These are phyloP conservation scores for Slavum lentiscoides DNA, from an alignment of 2,888 invertebrate genomes.

Conservation along the genomic window DNA sequence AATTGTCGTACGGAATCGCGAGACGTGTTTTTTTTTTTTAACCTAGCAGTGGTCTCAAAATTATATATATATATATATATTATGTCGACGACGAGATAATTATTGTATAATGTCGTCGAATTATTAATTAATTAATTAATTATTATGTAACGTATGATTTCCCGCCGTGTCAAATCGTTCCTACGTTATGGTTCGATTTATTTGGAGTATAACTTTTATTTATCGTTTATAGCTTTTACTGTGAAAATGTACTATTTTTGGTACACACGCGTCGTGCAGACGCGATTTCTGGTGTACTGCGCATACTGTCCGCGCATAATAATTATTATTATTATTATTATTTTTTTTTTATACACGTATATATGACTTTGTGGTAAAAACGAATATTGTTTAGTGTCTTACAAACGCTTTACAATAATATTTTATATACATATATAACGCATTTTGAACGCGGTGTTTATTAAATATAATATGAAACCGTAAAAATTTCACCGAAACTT, in stretches of 20 bases:
- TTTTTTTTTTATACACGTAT: no score
- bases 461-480: background rate
- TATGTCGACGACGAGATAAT: slow-evolving; percentile 6
- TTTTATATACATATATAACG: background rate
- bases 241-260: background rate
- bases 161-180: slow-evolving; percentile 52
- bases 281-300: no score
- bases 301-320: background rate
- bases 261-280: background rate
- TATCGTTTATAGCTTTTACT: slow-evolving; percentile 19
- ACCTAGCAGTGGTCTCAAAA: slow-evolving; percentile 41
- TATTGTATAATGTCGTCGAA: background rate
- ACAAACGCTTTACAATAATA: slow-evolving; percentile 1
- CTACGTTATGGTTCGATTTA: slow-evolving; percentile 50
- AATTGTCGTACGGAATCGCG: slow-evolving; percentile 54
- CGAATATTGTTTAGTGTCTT: slow-evolving; percentile 6
- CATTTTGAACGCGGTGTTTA: slow-evolving; percentile 9
- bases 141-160: slow-evolving; percentile 9
- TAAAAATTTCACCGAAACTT: slow-evolving; percentile 10
- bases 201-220: slow-evolving; percentile 34
- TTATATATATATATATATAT: slow-evolving; percentile 11
- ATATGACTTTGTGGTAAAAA: slow-evolving; percentile 43
- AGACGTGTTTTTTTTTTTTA: slow-evolving; percentile 54
- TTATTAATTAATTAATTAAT: no score
- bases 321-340: background rate